Percentiles rank a stretch among this genome's conserved stretches.
phyloP scores from a whole-genome alignment of 1,140 invertebrate species.

The Pararge aegeria region DNA sequence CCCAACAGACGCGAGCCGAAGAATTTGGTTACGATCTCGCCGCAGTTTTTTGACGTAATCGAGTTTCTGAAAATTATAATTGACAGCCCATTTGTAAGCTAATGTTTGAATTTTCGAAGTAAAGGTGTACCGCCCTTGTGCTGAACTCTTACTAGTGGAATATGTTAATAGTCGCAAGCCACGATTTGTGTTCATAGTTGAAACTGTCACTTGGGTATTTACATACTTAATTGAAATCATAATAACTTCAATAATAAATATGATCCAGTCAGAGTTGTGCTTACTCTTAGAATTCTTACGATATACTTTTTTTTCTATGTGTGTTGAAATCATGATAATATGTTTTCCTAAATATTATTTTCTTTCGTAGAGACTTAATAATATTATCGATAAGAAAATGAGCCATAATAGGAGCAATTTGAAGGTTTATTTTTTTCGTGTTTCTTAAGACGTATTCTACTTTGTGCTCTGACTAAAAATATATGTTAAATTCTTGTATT shows the following conservation, averaged over 20 bases:
- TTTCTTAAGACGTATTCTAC: constrained; percentile 6
- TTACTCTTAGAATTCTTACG: constrained; percentile 46
- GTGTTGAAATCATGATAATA: constrained; percentile 71
- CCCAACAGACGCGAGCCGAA: constrained; percentile 12
- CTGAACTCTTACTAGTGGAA: constrained; percentile 61
- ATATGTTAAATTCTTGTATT: constrained; percentile 34
- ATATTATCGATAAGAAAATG: constrained; percentile 55
- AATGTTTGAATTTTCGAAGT: constrained; percentile 52
- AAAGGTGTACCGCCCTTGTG: constrained; percentile 53
- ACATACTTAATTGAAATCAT: constrained; percentile 49
- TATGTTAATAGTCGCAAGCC: constrained; percentile 62
- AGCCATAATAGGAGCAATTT: constrained; percentile 57
- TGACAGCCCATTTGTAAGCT: constrained; percentile 50
- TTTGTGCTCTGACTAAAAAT: constrained; percentile 15
- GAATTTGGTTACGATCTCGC: constrained; percentile 49
- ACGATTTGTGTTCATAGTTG: constrained; percentile 74
- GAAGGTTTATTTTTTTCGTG: constrained; percentile 14
- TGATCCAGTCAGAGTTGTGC: constrained; percentile 46
- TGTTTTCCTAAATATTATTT: constrained; percentile 57
- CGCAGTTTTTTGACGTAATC: constrained; percentile 44
- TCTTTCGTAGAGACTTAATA: constrained; percentile 49
- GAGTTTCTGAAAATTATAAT: constrained; percentile 58
- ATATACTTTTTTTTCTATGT: constrained; percentile 55
- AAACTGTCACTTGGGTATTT: constrained; percentile 63
- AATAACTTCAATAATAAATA: constrained; percentile 72